These are phyloP conservation scores for Cosmia trapezina DNA, from an alignment of 2,888 invertebrate genomes.

Conservation along the genomic window DNA sequence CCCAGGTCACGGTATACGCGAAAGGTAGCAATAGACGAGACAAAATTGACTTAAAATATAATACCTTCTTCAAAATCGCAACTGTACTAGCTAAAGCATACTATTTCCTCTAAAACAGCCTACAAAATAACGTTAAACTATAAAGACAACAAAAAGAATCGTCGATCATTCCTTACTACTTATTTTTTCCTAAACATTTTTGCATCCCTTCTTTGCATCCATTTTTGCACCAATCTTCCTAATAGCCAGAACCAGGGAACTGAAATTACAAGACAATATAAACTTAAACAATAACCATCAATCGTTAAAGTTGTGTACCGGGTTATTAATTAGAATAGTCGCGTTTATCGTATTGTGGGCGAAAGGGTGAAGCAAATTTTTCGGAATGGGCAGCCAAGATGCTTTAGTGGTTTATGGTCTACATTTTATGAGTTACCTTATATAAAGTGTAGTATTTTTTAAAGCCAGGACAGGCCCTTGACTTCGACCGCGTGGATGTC, in stretches of 20 bases:
- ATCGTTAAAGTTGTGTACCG: constrained; percentile 55
- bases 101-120: constrained; percentile 4
- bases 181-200: not conserved
- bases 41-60: not conserved
- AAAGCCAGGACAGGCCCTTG: too few relatives aligned
- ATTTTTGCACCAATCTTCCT: constrained; percentile 14
- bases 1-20: too few relatives aligned
- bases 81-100: not conserved
- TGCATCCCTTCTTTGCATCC: constrained; percentile 6
- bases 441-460: not conserved
- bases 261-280: constrained; percentile 50
- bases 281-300: constrained; percentile 63
- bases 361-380: constrained; percentile 27
- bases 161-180: too few relatives aligned
- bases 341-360: constrained; percentile 34
- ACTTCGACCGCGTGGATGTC: too few relatives aligned
- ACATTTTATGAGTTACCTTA: not conserved
- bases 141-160: not conserved
- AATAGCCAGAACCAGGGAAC: constrained; percentile 33
- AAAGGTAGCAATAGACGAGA: not conserved
- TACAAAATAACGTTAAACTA: not conserved
- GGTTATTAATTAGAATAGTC: constrained; percentile 62
- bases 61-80: not conserved
- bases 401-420: not conserved
- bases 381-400: constrained; percentile 13